Evolutionary conservation across 1,140 invertebrate genomes (phyloP).

Genomic region (Papilio xuthus): DNA sequence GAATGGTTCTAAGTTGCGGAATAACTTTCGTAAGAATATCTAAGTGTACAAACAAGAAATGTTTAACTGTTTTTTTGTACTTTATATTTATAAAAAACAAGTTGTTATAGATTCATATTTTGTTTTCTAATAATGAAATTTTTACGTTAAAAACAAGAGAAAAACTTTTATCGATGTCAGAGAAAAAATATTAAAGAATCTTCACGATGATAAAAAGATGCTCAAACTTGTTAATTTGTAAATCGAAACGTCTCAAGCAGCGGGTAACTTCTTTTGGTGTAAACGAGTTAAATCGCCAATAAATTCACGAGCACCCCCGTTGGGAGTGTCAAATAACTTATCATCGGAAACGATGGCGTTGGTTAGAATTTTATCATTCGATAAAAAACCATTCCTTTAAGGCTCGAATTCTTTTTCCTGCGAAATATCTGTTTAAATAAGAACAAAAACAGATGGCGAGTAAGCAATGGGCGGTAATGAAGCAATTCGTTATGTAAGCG

Average conservation of each 20-base stretch:
- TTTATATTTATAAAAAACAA: neutral
- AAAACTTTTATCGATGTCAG: neutral
- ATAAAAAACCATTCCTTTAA: slow-evolving; percentile 45
- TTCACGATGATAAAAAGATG: neutral
- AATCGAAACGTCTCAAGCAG: slow-evolving; percentile 13
- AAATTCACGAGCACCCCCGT: slow-evolving; percentile 53
- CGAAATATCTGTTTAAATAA: slow-evolving; percentile 14
- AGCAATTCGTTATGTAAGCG: slow-evolving; percentile 50
- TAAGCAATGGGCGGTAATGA: slow-evolving; percentile 41
- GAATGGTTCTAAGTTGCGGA: neutral
- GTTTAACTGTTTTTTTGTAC: neutral
- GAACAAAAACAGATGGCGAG: slow-evolving; percentile 32
- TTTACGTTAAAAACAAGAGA: neutral
- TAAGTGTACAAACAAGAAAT: slow-evolving; percentile 7
- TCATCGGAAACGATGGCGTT: slow-evolving; percentile 61
- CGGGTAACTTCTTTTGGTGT: slow-evolving; percentile 41
- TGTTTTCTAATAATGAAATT: too few species aligned
- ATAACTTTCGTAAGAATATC: neutral
- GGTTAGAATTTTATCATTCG: slow-evolving; percentile 57
- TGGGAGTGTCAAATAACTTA: slow-evolving; percentile 69
- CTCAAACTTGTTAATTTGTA: neutral
- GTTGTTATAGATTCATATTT: neutral
- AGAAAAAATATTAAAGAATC: neutral
- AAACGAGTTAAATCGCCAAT: slow-evolving; percentile 69
- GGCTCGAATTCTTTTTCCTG: neutral